These are phyloP conservation scores for Ormyrus rosae DNA, from an alignment of 2,888 invertebrate genomes.

Conservation along the genomic window DNA sequence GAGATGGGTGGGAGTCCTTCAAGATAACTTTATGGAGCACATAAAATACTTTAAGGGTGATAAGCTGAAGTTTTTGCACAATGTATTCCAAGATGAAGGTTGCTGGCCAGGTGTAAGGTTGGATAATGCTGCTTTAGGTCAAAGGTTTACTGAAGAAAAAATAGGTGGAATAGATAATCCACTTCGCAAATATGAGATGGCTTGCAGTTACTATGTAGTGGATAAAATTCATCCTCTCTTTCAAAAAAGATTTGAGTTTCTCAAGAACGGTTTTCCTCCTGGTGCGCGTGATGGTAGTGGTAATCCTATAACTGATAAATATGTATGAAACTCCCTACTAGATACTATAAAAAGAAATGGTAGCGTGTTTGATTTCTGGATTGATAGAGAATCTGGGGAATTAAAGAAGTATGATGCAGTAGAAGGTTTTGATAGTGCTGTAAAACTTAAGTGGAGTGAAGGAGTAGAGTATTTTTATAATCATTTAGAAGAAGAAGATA, in stretches of 20 bases:
- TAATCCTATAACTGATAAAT: conserved; percentile 19
- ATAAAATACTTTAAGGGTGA: conserved; percentile 53
- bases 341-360: too few relatives aligned
- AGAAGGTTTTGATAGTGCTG: neutral
- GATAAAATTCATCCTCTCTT: conserved; percentile 53
- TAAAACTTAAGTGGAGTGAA: too few relatives aligned
- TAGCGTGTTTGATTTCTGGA: conserved; percentile 48
- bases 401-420: conserved; percentile 46
- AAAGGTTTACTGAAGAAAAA: conserved; percentile 55
- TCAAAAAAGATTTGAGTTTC: conserved; percentile 43
- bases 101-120: conserved; percentile 54
- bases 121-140: conserved; percentile 49
- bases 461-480: too few relatives aligned
- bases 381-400: conserved; percentile 55
- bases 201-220: conserved; percentile 54
- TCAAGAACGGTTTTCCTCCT: conserved; percentile 34
- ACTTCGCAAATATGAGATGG: conserved; percentile 54
- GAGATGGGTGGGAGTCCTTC: conserved; percentile 42
- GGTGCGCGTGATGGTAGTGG: conserved; percentile 23
- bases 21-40: conserved; percentile 27
- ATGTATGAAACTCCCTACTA: too few relatives aligned
- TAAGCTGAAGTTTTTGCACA: conserved; percentile 49
- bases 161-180: conserved; percentile 55
- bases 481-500: too few relatives aligned
- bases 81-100: conserved; percentile 52